These are phyloP conservation scores for Oncorhynchus masou DNA, from an alignment of 2,113 vertebrate species.

Conservation along the genomic window DNA sequence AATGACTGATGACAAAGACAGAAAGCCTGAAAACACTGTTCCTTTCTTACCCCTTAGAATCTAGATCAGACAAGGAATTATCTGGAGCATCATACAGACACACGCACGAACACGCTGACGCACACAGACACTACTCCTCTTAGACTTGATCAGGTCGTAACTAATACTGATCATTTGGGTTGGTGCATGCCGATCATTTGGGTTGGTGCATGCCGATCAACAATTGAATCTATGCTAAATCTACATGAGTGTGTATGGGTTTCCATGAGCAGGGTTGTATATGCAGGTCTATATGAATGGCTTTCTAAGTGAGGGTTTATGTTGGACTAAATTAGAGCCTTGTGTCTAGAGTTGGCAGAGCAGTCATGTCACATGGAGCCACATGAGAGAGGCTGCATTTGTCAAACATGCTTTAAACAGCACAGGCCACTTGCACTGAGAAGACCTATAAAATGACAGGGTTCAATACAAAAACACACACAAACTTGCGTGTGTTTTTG, in stretches of 20 bases:
- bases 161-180: too few relatives aligned
- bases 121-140: too few relatives aligned
- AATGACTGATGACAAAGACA: background rate
- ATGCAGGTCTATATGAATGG: background rate
- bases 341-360: conserved; percentile 40
- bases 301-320: conserved; percentile 17
- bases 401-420: conserved; percentile 65
- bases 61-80: too few relatives aligned
- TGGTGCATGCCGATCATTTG: too few relatives aligned
- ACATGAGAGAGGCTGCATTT: conserved; percentile 61
- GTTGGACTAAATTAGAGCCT: conserved; percentile 54
- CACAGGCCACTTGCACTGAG: conserved; percentile 35
- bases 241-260: background rate
- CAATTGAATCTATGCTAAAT: too few relatives aligned
- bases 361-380: conserved; percentile 59
- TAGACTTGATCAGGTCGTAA: too few relatives aligned
- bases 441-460: background rate
- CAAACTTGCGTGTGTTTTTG: background rate
- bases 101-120: too few relatives aligned
- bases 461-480: background rate
- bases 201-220: too few relatives aligned
- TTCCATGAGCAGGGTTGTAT: background rate
- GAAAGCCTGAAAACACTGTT: background rate
- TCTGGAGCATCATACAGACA: too few relatives aligned
- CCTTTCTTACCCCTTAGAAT: background rate